These are phyloP conservation scores for Drosophila cognata DNA, from an alignment of 2,888 invertebrate species.

Conservation along the genomic window DNA sequence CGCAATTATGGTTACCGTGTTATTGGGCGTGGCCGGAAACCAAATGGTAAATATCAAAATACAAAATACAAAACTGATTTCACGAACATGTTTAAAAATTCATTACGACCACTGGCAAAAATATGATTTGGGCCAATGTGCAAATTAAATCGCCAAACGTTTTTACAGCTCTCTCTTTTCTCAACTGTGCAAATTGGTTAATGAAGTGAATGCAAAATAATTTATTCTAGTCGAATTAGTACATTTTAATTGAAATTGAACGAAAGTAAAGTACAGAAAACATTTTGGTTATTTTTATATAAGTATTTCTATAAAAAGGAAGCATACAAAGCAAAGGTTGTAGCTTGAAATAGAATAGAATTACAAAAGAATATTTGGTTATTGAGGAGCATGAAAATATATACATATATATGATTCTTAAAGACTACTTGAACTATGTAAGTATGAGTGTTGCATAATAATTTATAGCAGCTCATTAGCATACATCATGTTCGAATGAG, in stretches of 20 bases:
- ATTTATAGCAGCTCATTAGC: constrained; percentile 42
- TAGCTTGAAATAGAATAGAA: neutral
- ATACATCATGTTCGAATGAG: constrained; percentile 25
- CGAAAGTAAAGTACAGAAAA: neutral
- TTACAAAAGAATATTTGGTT: neutral
- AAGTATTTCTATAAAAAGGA: neutral
- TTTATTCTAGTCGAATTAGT: neutral
- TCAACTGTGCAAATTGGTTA: constrained; percentile 29
- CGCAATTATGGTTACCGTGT: constrained; percentile 9
- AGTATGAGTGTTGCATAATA: constrained; percentile 38
- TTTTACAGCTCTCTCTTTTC: constrained; percentile 3
- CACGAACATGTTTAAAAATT: constrained; percentile 46
- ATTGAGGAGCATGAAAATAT: neutral
- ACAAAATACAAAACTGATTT: neutral
- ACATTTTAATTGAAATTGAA: neutral
- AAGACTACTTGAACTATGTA: constrained; percentile 4
- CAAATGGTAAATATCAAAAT: constrained; percentile 33
- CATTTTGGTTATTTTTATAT: neutral
- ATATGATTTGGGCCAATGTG: constrained; percentile 6
- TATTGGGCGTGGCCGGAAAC: constrained; percentile 34
- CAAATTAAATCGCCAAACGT: constrained; percentile 16
- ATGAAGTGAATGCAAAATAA: constrained; percentile 23
- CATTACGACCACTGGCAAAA: constrained; percentile 6
- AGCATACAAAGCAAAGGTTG: neutral
- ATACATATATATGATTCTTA: neutral